Percentiles rank a stretch among this genome's conserved stretches.
These are phyloP conservation scores for Scelioninae gen. 1 DNA, from an alignment of 2,888 invertebrate species.

Conservation along the genomic window DNA sequence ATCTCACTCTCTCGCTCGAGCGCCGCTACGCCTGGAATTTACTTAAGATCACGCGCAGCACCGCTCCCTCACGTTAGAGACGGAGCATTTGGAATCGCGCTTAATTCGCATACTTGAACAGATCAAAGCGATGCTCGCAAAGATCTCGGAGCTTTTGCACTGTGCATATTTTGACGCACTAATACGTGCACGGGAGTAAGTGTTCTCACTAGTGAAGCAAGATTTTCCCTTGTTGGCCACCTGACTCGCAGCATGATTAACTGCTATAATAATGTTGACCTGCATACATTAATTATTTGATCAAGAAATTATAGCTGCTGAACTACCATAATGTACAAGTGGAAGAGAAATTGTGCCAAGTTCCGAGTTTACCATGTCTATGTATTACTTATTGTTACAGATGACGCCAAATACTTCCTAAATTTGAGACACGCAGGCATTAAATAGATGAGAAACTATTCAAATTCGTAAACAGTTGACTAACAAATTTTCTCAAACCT, in stretches of 20 bases:
- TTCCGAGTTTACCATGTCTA: too few relatives aligned
- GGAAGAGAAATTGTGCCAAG: too few relatives aligned
- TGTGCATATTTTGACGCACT: conserved; percentile 8
- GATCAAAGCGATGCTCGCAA: conserved; percentile 19
- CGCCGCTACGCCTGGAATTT: conserved; percentile 30
- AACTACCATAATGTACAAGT: conserved; percentile 1
- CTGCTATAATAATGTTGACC: conserved; percentile 22
- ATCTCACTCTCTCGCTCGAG: conserved; percentile 4
- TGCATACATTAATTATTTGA: conserved; percentile 26
- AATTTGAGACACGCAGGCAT: too few relatives aligned
- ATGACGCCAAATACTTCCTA: too few relatives aligned
- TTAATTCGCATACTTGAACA: conserved; percentile 22
- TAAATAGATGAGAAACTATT: too few relatives aligned
- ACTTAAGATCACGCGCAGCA: conserved; percentile 44
- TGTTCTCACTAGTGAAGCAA: too few relatives aligned
- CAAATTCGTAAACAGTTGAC: too few relatives aligned
- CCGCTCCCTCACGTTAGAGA: conserved; percentile 16
- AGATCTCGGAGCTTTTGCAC: not conserved
- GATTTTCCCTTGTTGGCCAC: not conserved
- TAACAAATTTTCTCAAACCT: too few relatives aligned
- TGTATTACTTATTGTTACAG: too few relatives aligned
- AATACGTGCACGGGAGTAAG: not conserved
- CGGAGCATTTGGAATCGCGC: conserved; percentile 16
- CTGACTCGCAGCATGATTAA: not conserved
- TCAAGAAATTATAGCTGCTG: conserved; percentile 7